Evolutionary conservation across 2,797 vertebrate genomes (phyloP), one percentile per base, ranked within the genome.

Genomic region (Gymnopithys bicolor): DNA sequence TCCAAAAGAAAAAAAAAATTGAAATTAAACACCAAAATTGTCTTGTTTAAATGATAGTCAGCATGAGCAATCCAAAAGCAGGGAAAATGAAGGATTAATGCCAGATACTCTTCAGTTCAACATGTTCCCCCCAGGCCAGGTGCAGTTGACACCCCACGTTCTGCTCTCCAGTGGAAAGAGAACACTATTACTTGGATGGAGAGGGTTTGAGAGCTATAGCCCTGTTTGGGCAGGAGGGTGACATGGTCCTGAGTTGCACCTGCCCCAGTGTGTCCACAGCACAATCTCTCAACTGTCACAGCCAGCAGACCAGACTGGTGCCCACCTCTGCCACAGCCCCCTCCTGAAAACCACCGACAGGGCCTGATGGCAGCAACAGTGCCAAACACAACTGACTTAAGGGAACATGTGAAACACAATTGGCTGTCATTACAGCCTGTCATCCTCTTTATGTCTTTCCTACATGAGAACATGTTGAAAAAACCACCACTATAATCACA

Each of bases 91-190:
- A 67, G 18, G 32, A 82, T 71, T 80, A 12, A 48, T 59, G 58
- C 71, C 41, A 37, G 13, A 69, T 67, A 79, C 92, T 66, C n/a
- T 89, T 18, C 23, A 67, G 59, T 77, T 73, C 60, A 77, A 32
- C 39, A 24, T 48, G 0, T 13, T 48, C 35, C 0, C 0, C 24
- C 11, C 21, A 24, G 35, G 27, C 19, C 7, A 56, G 24, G 15
- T 0, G 13, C n/a, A 41, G 39, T 3, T 19, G 11, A 0, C 2
- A 2, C 7, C 19, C 41, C 5, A 10, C 2, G 22, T 22, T 30
- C 41, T 22, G 25, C 55, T 35, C 41, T 23, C 53, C 18, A 9
- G 22, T 49, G 15, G 8, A 35, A 25, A 8, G 5, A 39, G 23
- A 63, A 3, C 14, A 4, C 2, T 0, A 1, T 5, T 2, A 12